These are phyloP conservation scores for Tetropium fuscum DNA, from an alignment of 2,888 invertebrate species.

Conservation along the genomic window DNA sequence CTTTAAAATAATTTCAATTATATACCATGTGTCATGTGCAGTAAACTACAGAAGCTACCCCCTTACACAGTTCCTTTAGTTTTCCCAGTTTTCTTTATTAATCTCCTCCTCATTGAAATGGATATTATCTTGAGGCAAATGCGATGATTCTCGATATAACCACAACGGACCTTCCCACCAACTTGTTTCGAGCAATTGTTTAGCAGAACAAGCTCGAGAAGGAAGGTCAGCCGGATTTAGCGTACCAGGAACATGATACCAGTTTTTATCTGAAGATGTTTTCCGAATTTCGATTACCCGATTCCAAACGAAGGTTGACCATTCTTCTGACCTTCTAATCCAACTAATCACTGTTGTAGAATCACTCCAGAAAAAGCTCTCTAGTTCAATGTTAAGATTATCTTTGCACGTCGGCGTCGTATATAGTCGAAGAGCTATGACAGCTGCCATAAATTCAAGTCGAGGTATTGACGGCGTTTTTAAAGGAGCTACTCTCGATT, in stretches of 20 bases:
- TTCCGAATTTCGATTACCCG: constrained; percentile 49
- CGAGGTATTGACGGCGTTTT: constrained; percentile 14
- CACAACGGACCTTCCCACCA: constrained; percentile 52
- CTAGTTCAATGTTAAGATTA: constrained; percentile 8
- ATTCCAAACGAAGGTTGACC: constrained; percentile 51
- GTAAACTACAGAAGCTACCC: no score
- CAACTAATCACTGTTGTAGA: constrained; percentile 49
- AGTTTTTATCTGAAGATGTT: constrained; percentile 37
- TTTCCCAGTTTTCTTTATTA: neutral
- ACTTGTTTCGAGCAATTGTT: constrained; percentile 45
- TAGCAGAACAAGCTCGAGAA: constrained; percentile 51
- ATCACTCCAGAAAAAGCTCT: constrained; percentile 49
- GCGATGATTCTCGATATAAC: constrained; percentile 44
- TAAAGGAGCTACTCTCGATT: constrained; percentile 22
- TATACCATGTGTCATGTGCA: no score
- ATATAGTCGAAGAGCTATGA: constrained; percentile 12
- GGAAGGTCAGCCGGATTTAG: constrained; percentile 55
- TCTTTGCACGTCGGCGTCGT: neutral
- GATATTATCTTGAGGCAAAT: constrained; percentile 17
- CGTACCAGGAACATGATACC: constrained; percentile 52
- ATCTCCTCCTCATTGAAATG: constrained; percentile 25
- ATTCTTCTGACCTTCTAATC: constrained; percentile 45
- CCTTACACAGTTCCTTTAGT: no score
- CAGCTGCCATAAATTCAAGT: neutral
- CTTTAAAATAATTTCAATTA: no score